Percentiles rank a stretch among this genome's conserved stretches.
These are phyloP conservation scores for Hirtodrosophila histrioides DNA, from an alignment of 2,888 invertebrate species.

Conservation along the genomic window DNA sequence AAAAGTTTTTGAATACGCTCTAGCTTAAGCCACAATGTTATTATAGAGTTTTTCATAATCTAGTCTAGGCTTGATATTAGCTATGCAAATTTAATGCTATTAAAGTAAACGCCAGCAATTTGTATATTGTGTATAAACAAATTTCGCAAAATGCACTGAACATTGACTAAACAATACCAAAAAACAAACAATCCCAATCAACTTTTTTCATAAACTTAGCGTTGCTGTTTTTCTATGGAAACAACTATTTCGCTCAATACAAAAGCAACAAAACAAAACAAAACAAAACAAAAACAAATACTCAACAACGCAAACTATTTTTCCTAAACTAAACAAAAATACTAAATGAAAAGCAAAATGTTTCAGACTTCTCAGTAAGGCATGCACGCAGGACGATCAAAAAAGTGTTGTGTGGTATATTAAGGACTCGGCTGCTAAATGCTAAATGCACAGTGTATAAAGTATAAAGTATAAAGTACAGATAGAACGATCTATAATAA, in stretches of 20 bases:
- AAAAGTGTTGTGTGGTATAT: slow-evolving; percentile 53
- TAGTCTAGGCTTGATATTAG: slow-evolving; percentile 59
- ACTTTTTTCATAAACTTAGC: slow-evolving; percentile 8
- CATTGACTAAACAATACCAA: slow-evolving; percentile 38
- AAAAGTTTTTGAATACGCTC: slow-evolving; percentile 37
- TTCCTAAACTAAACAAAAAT: slow-evolving; percentile 38
- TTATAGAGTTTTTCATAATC: slow-evolving; percentile 51
- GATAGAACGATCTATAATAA: slow-evolving; percentile 18
- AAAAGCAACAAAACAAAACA: slow-evolving; percentile 25
- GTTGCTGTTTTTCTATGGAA: slow-evolving; percentile 47
- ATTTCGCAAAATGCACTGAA: slow-evolving; percentile 48
- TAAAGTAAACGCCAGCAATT: slow-evolving; percentile 41
- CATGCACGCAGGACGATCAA: slow-evolving; percentile 64
- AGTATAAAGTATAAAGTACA: slow-evolving; percentile 42
- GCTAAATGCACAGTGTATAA: too few species aligned
- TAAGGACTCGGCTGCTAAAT: background rate
- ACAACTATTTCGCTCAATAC: slow-evolving; percentile 48
- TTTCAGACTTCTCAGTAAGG: slow-evolving; percentile 32
- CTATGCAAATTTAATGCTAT: slow-evolving; percentile 53
- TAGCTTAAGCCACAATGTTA: slow-evolving; percentile 59
- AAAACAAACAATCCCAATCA: slow-evolving; percentile 3
- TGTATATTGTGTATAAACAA: slow-evolving; percentile 56
- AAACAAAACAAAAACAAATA: slow-evolving; percentile 9
- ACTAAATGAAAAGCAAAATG: slow-evolving; percentile 28
- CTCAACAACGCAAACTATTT: slow-evolving; percentile 46